phyloP scores from a whole-genome alignment of 2,888 invertebrate species.

The Dinocampus coccinellae region DNA sequence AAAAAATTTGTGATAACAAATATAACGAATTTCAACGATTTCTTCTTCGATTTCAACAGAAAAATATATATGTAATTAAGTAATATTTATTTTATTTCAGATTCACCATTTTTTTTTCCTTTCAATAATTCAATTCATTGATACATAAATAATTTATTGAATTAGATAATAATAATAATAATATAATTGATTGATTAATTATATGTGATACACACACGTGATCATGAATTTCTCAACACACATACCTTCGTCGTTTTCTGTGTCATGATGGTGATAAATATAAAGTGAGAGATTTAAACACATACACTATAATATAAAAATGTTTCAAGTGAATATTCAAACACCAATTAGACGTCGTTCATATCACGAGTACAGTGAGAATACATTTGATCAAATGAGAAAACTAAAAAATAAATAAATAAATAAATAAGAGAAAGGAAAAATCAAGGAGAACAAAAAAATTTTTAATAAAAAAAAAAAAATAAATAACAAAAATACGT shows the following conservation, averaged over 20 bases:
- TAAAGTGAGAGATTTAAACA: not conserved
- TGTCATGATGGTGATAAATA: conserved; percentile 48
- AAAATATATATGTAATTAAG: no score
- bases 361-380: not conserved
- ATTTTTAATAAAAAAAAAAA: not conserved
- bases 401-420: not conserved
- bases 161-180: no score
- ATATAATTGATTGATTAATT: no score
- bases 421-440: not conserved
- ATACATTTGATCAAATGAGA: not conserved
- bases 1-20: not conserved
- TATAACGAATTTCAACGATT: no score
- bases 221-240: conserved; percentile 8
- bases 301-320: not conserved
- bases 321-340: not conserved
- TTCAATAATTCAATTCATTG: no score
- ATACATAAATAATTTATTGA: no score
- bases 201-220: not conserved
- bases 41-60: no score
- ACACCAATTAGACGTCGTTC: not conserved
- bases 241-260: conserved; percentile 60
- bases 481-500: not conserved
- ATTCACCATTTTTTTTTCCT: no score
- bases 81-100: no score
- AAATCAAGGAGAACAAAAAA: not conserved